Conservation (phyloP, 2,113 vertebrate species). For the Cryptoleucopteryx plumbea region DNA sequence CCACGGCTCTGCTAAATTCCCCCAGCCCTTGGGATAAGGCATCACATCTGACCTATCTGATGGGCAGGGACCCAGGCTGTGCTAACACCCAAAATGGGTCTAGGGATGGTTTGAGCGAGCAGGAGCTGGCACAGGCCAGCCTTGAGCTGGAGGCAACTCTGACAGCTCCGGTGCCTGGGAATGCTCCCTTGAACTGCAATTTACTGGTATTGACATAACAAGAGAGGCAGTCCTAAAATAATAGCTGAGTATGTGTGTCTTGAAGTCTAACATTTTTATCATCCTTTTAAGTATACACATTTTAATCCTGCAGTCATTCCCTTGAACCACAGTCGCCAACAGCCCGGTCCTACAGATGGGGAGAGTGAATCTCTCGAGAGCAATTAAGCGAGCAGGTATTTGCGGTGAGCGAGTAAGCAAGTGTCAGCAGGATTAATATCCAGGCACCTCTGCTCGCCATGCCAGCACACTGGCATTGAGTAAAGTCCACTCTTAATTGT, state of each 20-base stretch:
- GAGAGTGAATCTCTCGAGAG: background rate
- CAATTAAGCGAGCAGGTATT: background rate
- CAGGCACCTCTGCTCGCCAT: background rate
- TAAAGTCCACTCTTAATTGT: background rate
- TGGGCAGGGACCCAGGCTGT: background rate
- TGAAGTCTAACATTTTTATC: background rate
- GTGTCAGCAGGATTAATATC: background rate
- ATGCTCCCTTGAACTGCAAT: background rate
- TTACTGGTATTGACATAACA: background rate
- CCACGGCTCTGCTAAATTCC: background rate
- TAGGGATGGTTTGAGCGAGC: background rate
- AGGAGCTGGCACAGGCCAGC: background rate
- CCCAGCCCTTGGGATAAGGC: background rate
- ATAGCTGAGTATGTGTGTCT: background rate
- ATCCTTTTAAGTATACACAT: background rate
- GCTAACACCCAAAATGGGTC: background rate
- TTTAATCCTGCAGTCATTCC: background rate
- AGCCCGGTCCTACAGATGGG: background rate
- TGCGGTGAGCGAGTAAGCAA: background rate
- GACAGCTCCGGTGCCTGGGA: background rate
- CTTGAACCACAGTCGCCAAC: background rate
- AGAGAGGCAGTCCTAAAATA: background rate
- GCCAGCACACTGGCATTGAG: background rate
- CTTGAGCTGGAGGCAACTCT: background rate
- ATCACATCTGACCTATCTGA: background rate